A percentile compares a stretch with the other conserved stretches of the same genome.
Evolutionary conservation across 2,888 invertebrate species (phyloP).

Genomic region (Margaritifera margaritifera): DNA sequence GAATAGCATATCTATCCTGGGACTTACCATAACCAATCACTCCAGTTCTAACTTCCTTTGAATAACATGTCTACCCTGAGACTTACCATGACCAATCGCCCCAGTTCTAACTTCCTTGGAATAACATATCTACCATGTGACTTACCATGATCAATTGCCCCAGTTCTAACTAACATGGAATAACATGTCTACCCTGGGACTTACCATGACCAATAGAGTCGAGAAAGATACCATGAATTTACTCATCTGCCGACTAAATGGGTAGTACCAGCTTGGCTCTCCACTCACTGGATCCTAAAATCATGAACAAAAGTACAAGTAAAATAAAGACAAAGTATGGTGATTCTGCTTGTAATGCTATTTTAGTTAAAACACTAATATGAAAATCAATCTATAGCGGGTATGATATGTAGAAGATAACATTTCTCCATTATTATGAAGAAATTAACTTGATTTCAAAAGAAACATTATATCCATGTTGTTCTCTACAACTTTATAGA

Average conservation of each 20-base stretch:
- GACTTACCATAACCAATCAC: conserved; percentile 67
- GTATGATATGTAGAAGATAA: no score
- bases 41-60: no score
- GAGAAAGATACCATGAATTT: conserved; percentile 66
- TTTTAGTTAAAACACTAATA: conserved; percentile 2
- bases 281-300: conserved; percentile 70
- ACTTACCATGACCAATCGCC: conserved; percentile 68
- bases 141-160: conserved; percentile 61
- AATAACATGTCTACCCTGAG: not conserved
- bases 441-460: no score
- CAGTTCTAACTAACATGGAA: no score
- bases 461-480: no score
- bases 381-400: no score
- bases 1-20: not conserved
- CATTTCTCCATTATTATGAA: no score
- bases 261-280: conserved; percentile 71
- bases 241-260: conserved; percentile 59
- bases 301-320: conserved; percentile 2
- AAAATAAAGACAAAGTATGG: not conserved
- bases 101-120: no score
- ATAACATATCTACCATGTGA: not conserved
- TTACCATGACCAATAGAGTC: conserved; percentile 69
- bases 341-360: not conserved
- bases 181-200: conserved; percentile 6
- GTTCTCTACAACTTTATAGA: no score